Evolutionary conservation across 2,888 invertebrate genomes (phyloP).

Genomic region (Poecilus cupreus): DNA sequence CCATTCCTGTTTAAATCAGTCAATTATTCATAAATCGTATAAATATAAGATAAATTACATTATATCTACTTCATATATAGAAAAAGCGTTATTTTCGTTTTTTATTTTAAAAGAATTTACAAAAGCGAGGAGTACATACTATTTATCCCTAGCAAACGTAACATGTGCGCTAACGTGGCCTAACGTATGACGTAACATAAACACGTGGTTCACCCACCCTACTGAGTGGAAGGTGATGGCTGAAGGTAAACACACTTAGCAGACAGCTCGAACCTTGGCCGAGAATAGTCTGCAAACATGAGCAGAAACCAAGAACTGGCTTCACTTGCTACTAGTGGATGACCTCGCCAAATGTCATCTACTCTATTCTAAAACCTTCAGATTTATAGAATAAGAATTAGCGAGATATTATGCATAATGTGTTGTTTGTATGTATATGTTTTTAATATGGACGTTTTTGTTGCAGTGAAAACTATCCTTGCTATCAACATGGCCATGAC

Average conservation of each 20-base stretch:
- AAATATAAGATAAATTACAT: too few species aligned
- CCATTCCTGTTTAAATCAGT: too few species aligned
- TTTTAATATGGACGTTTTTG: slow-evolving; percentile 7
- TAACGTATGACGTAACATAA: background rate
- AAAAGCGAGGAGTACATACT: background rate
- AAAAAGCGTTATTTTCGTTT: too few species aligned
- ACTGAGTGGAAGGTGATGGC: background rate
- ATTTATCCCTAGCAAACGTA: background rate
- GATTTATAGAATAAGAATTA: too few species aligned
- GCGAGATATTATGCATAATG: background rate
- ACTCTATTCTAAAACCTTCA: too few species aligned
- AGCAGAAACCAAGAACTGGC: background rate
- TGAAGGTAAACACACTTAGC: slow-evolving; percentile 37
- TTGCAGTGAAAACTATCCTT: slow-evolving; percentile 85
- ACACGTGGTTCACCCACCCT: slow-evolving; percentile 13
- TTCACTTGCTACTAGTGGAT: background rate
- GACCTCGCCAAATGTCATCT: slow-evolving; percentile 25
- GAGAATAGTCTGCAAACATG: slow-evolving; percentile 33
- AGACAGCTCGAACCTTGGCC: slow-evolving; percentile 35
- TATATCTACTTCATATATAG: too few species aligned
- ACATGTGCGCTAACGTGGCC: background rate
- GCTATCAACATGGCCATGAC: slow-evolving; percentile 88
- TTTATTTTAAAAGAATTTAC: too few species aligned
- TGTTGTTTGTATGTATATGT: too few species aligned
- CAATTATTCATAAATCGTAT: too few species aligned